Conservation (phyloP, 1,140 invertebrate species). For the Orchesella cincta region DNA sequence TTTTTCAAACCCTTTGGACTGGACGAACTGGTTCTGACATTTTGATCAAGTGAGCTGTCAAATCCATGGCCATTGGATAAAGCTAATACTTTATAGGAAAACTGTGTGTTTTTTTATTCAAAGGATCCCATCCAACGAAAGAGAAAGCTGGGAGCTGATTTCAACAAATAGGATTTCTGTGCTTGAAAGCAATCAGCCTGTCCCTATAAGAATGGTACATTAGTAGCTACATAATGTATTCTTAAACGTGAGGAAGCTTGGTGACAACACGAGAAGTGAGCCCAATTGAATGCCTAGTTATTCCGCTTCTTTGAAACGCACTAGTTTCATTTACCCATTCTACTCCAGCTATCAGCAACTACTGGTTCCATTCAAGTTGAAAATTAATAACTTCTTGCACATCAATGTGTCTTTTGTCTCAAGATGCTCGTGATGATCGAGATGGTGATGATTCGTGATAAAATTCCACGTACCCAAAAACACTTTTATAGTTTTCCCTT, state of each 20-base stretch:
- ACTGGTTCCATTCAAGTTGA: background rate
- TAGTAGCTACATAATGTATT: too few relatives aligned
- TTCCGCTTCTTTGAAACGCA: background rate
- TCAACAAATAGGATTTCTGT: background rate
- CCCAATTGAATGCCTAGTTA: background rate
- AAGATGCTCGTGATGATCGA: constrained; percentile 8
- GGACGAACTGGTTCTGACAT: constrained; percentile 22
- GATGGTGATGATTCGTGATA: too few relatives aligned
- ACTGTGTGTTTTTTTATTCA: background rate
- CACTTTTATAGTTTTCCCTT: too few relatives aligned
- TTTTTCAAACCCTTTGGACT: background rate
- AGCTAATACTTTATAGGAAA: background rate
- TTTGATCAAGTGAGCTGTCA: constrained; percentile 14
- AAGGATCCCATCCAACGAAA: background rate
- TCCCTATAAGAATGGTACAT: too few relatives aligned
- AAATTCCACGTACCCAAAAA: too few relatives aligned
- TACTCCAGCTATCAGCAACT: too few relatives aligned
- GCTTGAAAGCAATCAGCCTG: background rate
- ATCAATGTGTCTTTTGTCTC: constrained; percentile 19
- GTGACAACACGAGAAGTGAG: too few relatives aligned
- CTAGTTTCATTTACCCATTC: background rate
- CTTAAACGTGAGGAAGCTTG: too few relatives aligned
- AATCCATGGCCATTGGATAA: background rate
- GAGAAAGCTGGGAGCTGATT: background rate
- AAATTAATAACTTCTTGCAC: constrained; percentile 8